phyloP scores from a whole-genome alignment of 2,797 vertebrate species.

The Arctocebus calabarensis region DNA sequence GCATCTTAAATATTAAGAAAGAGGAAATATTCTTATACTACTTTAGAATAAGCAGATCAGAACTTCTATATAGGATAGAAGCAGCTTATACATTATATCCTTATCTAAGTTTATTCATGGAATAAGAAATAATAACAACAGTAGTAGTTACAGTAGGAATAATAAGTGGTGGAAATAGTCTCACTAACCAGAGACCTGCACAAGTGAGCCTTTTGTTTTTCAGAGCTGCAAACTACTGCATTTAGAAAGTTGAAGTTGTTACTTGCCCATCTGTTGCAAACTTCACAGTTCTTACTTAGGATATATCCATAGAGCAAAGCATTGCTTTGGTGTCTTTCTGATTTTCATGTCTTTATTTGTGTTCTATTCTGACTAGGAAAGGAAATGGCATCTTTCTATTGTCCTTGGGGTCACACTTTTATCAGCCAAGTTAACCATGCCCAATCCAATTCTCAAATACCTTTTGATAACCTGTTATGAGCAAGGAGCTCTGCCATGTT shows the following conservation, averaged over 20 bases:
- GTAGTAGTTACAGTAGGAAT: not conserved
- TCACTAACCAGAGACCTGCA: not conserved
- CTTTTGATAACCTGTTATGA: not conserved
- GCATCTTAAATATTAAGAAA: not conserved
- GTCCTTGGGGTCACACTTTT: conserved; percentile 2
- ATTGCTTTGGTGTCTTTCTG: not conserved
- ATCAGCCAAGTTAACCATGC: not conserved
- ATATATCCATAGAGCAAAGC: not conserved
- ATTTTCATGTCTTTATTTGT: conserved; percentile 48
- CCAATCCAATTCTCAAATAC: not conserved
- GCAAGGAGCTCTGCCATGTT: not conserved
- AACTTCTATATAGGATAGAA: not conserved
- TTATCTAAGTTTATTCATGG: not conserved
- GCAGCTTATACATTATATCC: not conserved
- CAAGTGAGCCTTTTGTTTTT: not conserved
- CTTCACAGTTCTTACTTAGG: not conserved
- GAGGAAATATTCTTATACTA: not conserved
- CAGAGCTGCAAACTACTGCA: not conserved
- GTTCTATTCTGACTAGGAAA: not conserved
- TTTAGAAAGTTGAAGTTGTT: not conserved
- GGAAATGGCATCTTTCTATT: conserved; percentile 6
- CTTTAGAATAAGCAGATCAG: not conserved
- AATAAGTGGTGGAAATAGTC: not conserved
- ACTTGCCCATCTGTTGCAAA: not conserved
- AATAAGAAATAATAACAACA: not conserved